Base-by-base conservation (phyloP, 2,888 invertebrate species). In the Eretmocerus hayati region DNA sequence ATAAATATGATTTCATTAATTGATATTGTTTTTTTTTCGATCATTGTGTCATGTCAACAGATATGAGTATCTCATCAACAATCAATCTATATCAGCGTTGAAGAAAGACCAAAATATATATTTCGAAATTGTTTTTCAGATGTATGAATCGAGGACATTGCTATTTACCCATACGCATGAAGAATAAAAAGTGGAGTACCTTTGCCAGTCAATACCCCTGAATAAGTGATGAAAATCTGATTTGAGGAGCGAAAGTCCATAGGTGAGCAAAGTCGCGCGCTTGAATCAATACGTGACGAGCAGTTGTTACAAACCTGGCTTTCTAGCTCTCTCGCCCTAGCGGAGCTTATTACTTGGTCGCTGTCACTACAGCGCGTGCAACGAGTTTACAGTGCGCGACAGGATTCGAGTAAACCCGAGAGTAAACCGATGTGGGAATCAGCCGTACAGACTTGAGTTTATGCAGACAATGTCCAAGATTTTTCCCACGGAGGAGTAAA, bases 181-280 rank as follows among this genome's bases (percentile, higher is more conserved):
- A 38, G 38, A 38, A 38, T 38, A 15, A 21, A 38, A 38, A 21
- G 38, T 20, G 38, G 37, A 32, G 11, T 22, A 23, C 38, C 13
- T 13, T 19, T 16, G 19, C 33, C 5, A 46, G 45, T 50, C 50
- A 42, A 50, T 50, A 50, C 22, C 23, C 20, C 16, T 50, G 50
- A 50, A 50, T 50, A 42, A 50, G 39, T 50, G 30, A 50, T 50
- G 50, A 41, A 46, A 46, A 50, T 50, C 46, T 49, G 49, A 49
- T 44, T 45, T 48, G 35, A 41, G 37, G 20, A 45, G 40, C 36
- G 19, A 41, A 35, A 21, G 16, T n/a, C n/a, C 11, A 18, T 26
- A 43, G 13, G 42, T 42, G 31, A 33, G 33, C 37, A 30, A 32
- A n/a, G 38, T 42, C 26, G 18, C 15, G 23, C 16, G 18, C 26